Conservation (phyloP, 2,888 invertebrate genomes). For the Isoperla grammatica region DNA sequence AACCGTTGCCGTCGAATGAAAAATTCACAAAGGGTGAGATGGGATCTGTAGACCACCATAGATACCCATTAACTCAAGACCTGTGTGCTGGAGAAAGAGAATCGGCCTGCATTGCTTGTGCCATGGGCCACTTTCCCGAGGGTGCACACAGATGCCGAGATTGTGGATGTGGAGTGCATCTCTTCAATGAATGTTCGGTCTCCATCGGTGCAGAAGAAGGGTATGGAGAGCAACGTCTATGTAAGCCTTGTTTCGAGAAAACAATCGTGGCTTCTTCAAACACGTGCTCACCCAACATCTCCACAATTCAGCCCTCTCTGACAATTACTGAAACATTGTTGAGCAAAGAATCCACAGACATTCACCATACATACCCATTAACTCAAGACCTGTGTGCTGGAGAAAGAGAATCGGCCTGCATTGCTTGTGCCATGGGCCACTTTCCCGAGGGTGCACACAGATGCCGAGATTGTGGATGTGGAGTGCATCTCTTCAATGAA, state of each 20-base stretch:
- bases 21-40: no score
- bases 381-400: no score
- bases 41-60: no score
- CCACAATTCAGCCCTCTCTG: no score
- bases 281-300: no score
- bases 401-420: not conserved
- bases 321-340: no score
- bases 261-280: no score
- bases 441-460: not conserved
- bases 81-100: no score
- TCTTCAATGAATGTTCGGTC: not conserved
- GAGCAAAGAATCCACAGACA: no score
- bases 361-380: no score
- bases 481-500: not conserved
- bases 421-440: not conserved
- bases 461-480: not conserved
- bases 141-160: not conserved
- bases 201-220: not conserved
- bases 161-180: not conserved
- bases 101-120: not conserved
- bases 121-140: not conserved
- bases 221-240: not conserved
- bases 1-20: no score
- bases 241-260: not conserved
- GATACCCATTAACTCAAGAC: no score